Conservation (phyloP, 2,797 vertebrate species). For the Eulemur coronatus region DNA sequence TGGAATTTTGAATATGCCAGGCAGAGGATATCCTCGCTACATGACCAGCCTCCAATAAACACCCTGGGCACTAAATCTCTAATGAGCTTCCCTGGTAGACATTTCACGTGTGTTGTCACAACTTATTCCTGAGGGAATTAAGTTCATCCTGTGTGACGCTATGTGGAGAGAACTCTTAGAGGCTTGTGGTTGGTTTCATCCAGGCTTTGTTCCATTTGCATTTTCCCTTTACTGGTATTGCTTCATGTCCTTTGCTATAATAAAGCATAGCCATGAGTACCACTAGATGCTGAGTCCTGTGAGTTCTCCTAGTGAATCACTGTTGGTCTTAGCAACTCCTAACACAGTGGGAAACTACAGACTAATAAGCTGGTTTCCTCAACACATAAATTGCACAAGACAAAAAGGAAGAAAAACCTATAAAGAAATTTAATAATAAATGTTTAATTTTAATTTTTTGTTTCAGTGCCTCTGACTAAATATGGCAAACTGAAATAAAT, state of each 20-base stretch:
- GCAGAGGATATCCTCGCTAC: not conserved
- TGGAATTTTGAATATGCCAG: not conserved
- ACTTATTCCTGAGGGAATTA: not conserved
- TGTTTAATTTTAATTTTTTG: not conserved
- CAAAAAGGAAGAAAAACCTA: not conserved
- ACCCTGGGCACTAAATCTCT: not conserved
- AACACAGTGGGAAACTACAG: conserved; percentile 1
- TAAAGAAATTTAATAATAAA: conserved; percentile 2
- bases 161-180: not conserved
- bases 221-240: not conserved
- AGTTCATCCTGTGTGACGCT: not conserved
- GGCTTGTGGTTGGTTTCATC: not conserved
- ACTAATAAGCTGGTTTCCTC: not conserved
- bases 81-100: not conserved
- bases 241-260: not conserved
- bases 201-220: not conserved
- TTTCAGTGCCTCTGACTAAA: conserved; percentile 12
- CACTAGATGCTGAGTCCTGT: not conserved
- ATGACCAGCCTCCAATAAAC: not conserved
- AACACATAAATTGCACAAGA: not conserved
- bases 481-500: not conserved
- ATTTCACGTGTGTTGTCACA: not conserved
- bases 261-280: not conserved
- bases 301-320: not conserved
- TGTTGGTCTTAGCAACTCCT: not conserved